Base-by-base conservation (phyloP, 2,113 vertebrate species). In the Potamarius usumacintae region DNA sequence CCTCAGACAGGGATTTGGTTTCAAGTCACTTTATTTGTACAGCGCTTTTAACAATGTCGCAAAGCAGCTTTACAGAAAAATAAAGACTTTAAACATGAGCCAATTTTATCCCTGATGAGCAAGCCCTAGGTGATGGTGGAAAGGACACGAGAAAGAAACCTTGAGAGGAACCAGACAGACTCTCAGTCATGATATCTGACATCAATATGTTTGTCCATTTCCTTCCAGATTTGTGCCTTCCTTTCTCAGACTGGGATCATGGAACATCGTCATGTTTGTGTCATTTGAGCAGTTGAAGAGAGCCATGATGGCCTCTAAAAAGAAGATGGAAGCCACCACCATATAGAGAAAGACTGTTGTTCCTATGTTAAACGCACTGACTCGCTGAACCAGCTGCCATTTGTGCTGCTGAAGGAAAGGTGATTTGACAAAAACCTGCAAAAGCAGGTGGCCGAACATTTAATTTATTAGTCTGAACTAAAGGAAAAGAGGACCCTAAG, bases 211-310 rank as follows among this genome's bases (percentile, higher is more conserved):
- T 15, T 76, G 67, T 34, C 55, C 50, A 48, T 88, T 58, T 76
- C 52, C 55, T 42, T 85, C 27, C 50, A 96, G 96, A 42, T 96
- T 96, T 69, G 92, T 96, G 18, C 96, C 96, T 0, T 96, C 96
- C 0, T 96, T 95, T 77, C 92, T 96, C 83, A 92, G 96, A 88
- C 69, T 96, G 91, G 96, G 96, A 62, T 96, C 95, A 0, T 96
- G 96, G 96, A 96, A 96, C 27, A 63, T 96, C 0, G 94, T 96
- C 71, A 96, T 96, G 96, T 96, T 96, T 18, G 96, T 96, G 57
- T 94, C 96, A 0, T 96, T 95, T 11, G 96, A 96, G 90, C 96
- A 96, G 92, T 94, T 96, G 80, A 96, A 96, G 90, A 92, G 96
- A 83, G 94, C 93, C 83, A 95, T 96, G 95, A 96, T 96, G 96